Evolutionary conservation across 2,113 vertebrate species (phyloP).

Genomic region (Centrocercus urophasianus): DNA sequence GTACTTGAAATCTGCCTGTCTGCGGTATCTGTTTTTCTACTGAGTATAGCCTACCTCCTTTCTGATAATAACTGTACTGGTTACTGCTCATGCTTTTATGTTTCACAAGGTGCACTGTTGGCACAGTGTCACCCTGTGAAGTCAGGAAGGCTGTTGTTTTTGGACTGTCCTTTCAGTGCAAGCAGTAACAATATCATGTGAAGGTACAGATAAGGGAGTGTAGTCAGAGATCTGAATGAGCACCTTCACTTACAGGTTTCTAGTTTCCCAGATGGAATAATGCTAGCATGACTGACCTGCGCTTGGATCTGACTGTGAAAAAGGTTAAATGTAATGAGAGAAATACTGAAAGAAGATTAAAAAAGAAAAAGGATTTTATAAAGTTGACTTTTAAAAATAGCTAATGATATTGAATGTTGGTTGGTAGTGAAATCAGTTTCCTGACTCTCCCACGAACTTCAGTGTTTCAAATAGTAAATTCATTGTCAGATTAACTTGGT

Average conservation of each 20-base stretch:
- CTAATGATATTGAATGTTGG: neutral
- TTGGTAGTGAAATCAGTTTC: neutral
- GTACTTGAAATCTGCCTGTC: neutral
- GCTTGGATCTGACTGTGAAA: neutral
- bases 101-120: neutral
- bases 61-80: neutral
- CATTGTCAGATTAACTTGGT: neutral
- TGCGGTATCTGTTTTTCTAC: neutral
- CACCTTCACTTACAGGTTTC: neutral
- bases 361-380: neutral
- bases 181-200: neutral
- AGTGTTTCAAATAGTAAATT: neutral
- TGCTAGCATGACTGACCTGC: neutral
- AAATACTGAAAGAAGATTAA: neutral
- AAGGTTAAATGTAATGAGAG: neutral
- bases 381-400: neutral
- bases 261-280: neutral
- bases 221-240: neutral
- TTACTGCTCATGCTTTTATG: neutral
- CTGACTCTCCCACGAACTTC: neutral
- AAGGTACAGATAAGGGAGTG: neutral
- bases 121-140: neutral
- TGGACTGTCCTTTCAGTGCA: neutral
- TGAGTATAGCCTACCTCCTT: neutral
- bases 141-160: neutral